Conservation (phyloP, 1,140 invertebrate species). For the Cydia strobilella region DNA sequence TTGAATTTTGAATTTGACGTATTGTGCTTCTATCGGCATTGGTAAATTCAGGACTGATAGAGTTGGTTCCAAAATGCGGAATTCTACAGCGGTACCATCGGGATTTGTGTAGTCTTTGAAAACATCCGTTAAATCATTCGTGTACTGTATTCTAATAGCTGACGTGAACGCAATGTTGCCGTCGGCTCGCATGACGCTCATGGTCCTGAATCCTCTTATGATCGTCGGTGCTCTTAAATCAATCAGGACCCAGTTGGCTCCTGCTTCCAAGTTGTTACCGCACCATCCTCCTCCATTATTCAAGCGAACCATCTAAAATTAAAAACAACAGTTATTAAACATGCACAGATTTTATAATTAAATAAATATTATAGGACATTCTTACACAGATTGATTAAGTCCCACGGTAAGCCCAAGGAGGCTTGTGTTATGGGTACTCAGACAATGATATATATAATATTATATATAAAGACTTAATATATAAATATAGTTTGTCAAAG, state of each 20-base stretch:
- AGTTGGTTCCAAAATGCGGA: conserved; percentile 91
- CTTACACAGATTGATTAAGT: no score
- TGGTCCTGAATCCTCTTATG: conserved; percentile 93
- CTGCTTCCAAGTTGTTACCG: conserved; percentile 90
- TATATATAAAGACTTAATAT: no score
- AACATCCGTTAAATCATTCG: conserved; percentile 92
- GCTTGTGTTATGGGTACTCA: no score
- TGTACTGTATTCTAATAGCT: conserved; percentile 92
- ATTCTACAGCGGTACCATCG: conserved; percentile 95
- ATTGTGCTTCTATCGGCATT: conserved; percentile 94
- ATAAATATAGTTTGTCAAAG: no score
- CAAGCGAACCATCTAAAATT: conserved; percentile 86
- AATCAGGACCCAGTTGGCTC: conserved; percentile 92
- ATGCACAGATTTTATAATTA: background rate
- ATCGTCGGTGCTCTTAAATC: conserved; percentile 95
- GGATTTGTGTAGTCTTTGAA: conserved; percentile 96
- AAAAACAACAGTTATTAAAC: conserved; percentile 24
- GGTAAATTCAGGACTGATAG: conserved; percentile 94
- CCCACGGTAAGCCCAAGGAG: no score
- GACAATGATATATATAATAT: no score
- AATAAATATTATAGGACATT: no score
- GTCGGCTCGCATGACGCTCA: conserved; percentile 89
- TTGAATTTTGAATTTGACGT: conserved; percentile 92
- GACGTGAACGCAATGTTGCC: conserved; percentile 92
- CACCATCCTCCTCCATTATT: conserved; percentile 94